Evolutionary conservation across 2,797 vertebrate species (phyloP).

Genomic region (Galagoides demidoff): DNA sequence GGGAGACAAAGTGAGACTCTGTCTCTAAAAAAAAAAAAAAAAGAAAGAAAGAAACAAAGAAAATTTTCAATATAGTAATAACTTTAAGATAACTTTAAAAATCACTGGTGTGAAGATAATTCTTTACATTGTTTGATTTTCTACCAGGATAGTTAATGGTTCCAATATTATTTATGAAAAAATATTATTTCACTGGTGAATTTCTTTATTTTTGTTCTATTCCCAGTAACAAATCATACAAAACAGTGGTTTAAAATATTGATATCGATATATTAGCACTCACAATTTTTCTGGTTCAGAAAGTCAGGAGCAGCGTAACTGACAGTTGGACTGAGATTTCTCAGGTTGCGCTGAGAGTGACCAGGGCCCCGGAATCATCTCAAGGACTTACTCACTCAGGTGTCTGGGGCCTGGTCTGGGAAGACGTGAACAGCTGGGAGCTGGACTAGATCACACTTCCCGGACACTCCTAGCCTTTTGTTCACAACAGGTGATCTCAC

Average conservation of each 20-base stretch:
- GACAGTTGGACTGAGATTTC: not conserved
- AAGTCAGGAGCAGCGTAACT: not conserved
- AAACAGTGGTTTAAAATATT: not conserved
- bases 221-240: not conserved
- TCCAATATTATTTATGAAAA: not conserved
- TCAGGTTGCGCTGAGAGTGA: not conserved
- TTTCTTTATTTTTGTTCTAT: not conserved
- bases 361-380: not conserved
- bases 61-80: not conserved
- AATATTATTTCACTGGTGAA: not conserved
- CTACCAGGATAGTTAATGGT: not conserved
- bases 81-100: not conserved
- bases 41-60: not conserved
- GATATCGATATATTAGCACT: not conserved
- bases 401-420: not conserved
- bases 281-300: not conserved
- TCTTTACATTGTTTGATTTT: not conserved
- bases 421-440: not conserved
- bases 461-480: not conserved
- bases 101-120: not conserved
- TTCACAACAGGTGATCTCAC: not conserved
- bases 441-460: not conserved
- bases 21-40: too few species aligned
- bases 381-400: not conserved
- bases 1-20: too few species aligned